Base-by-base conservation (phyloP, 1,140 invertebrate species). In the Luehdorfia chinensis region DNA sequence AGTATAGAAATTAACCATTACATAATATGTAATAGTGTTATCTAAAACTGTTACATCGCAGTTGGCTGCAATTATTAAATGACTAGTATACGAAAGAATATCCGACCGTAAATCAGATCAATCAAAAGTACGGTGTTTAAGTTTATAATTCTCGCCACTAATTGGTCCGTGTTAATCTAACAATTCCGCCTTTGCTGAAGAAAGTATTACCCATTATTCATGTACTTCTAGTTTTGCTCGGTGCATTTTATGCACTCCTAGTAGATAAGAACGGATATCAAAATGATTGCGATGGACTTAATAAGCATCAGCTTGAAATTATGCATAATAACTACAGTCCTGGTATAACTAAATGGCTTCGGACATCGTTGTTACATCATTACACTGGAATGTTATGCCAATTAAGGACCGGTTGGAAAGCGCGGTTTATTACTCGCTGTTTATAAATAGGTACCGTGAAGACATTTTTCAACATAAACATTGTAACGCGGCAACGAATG, bases 371-470 rank as follows among this genome's bases (percentile, higher is more conserved):
- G 34, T 65, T 64, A 59, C 63, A 49, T 70, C 60, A 64, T 66
- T 59, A 54, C 51, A 14, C 13, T 11, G 63, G 67, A 70, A 70
- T 70, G 67, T 50, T 50, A 48, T 34, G 56, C 52, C 55, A 62
- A 51, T 64, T 66, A 60, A 41, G 46, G 39, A 34, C 39, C 47
- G 33, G 25, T 43, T 55, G 36, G 60, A 57, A 59, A 50, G 51
- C 33, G 34, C 32, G 31, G 47, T 59, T 56, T 61, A 57, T 50
- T 54, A 47, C 45, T 47, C 33, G 19, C 15, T 11, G 28, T 19
- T 18, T 50, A 45, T 47, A 47, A 50, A 49, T 50, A 45, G 28
- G 33, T 2, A 12, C 33, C 43, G 15, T 39, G 14, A 37, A 37
- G 18, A 37, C 18, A 37, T 21, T 37, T 21, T 37, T 23, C 18